These are phyloP conservation scores for Centroberyx gerrardi DNA, from an alignment of 2,797 vertebrate species.

Conservation along the genomic window DNA sequence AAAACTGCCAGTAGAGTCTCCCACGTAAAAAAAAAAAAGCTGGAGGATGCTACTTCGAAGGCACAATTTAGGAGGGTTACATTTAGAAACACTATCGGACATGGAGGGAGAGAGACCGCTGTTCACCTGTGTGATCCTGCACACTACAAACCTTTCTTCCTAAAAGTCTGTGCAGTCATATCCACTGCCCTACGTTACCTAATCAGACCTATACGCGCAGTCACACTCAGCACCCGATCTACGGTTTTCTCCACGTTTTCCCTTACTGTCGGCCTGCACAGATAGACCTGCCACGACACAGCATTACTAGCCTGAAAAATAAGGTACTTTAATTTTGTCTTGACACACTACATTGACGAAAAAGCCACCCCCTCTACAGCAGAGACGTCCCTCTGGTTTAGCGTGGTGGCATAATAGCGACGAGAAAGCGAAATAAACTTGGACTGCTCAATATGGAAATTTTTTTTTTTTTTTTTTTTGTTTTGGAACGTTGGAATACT, in stretches of 20 bases:
- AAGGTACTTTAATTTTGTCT: slow-evolving; percentile 63
- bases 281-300: slow-evolving; percentile 32
- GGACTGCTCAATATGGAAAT: slow-evolving; percentile 26
- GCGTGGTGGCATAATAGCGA: slow-evolving; percentile 16
- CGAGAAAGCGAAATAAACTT: slow-evolving; percentile 1
- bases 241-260: slow-evolving; percentile 33
- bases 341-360: slow-evolving; percentile 70
- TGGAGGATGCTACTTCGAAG: slow-evolving; percentile 40
- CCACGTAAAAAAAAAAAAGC: slow-evolving; percentile 18
- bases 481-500: slow-evolving; percentile 18
- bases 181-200: slow-evolving; percentile 53
- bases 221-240: slow-evolving; percentile 30
- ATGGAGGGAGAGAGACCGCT: slow-evolving; percentile 50
- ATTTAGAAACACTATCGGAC: slow-evolving; percentile 69
- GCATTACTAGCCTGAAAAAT: slow-evolving; percentile 16
- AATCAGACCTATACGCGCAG: slow-evolving; percentile 30
- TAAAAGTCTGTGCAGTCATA: slow-evolving; percentile 30
- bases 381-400: slow-evolving; percentile 24
- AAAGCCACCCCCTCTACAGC: slow-evolving; percentile 11
- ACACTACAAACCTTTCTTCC: slow-evolving; percentile 47
- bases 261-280: slow-evolving; percentile 39
- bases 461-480: slow-evolving; percentile 12
- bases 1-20: slow-evolving; percentile 37
- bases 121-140: slow-evolving; percentile 53
- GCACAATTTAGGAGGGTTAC: slow-evolving; percentile 43